Base-by-base conservation (phyloP, 2,113 vertebrate genomes). In the Anguilla rostrata region DNA sequence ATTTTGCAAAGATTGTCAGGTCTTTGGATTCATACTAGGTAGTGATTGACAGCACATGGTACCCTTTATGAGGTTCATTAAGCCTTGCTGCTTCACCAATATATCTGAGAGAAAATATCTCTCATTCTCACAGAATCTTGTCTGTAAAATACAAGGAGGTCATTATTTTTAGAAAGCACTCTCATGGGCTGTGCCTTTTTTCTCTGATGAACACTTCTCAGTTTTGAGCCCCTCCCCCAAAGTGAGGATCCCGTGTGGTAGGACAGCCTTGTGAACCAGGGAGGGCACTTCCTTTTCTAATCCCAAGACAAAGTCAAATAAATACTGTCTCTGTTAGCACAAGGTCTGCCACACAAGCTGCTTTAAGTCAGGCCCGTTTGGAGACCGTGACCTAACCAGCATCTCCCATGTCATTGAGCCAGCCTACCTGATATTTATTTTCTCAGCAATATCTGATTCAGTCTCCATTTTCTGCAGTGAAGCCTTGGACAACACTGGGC, bases 391-490 rank as follows among this genome's bases (percentile, higher is more conserved):
- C 88, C 87, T 84, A 40, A 87, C 83, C 57, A 29, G 82, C 79
- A 57, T 88, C 84, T 89, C 88, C 87, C 57, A 75, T 87, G 83
- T 91, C 87, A 83, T 89, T 89, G 91, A 92, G 90, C 83, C 90
- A 88, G 89, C 78, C 84, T 66, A 89, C 81, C 82, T 84, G 78
- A 90, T 85, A 91, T 93, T 93, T 91, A 20, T 94, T 93, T 93
- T 92, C 88, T 87, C 85, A 87, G 86, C 88, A 91, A 92, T 92
- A 94, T 93, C 92, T 90, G 91, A 93, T 93, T 86, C 86, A 90
- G 88, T 90, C 49, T 90, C 87, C 88, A 81, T 87, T 90, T 89
- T 86, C 88, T 71, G 78, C 63, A 83, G 79, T 83, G 81, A 88
- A 88, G 66, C 39, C 84, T 85, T 9, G 29, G 87, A 60, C 46